phyloP scores from a whole-genome alignment of 2,888 invertebrate species.

The Phania funesta region DNA sequence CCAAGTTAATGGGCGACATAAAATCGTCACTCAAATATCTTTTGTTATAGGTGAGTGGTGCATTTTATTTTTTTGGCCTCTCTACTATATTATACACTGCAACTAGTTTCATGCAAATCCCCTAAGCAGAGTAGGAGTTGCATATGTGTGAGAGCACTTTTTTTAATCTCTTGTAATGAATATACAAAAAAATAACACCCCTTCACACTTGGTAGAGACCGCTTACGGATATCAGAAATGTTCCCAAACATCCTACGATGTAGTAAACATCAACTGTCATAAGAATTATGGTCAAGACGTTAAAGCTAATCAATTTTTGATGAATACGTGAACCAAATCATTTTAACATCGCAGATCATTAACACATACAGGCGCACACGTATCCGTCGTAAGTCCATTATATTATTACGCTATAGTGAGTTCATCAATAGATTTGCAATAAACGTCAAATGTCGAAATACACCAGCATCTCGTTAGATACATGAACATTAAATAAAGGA shows the following conservation, averaged over 20 bases:
- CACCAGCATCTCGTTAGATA: not conserved
- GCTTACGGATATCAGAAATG: not conserved
- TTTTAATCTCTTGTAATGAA: too few relatives aligned
- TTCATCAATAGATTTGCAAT: constrained; percentile 50
- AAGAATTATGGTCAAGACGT: constrained; percentile 32
- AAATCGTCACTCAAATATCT: too few relatives aligned
- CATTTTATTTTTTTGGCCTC: too few relatives aligned
- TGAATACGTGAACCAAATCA: constrained; percentile 8
- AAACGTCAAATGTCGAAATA: constrained; percentile 49
- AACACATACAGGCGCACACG: not conserved
- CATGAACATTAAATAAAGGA: not conserved
- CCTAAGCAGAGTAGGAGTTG: too few relatives aligned
- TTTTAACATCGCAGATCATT: not conserved
- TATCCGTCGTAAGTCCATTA: not conserved
- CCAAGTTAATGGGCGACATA: too few relatives aligned
- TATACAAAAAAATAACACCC: too few relatives aligned
- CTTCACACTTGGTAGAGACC: not conserved
- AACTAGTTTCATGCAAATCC: too few relatives aligned
- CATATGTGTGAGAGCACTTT: too few relatives aligned
- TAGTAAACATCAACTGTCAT: constrained; percentile 38
- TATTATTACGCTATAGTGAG: not conserved
- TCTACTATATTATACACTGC: too few relatives aligned
- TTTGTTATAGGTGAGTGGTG: too few relatives aligned
- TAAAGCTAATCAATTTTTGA: constrained; percentile 49
- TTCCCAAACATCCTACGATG: not conserved